Percentiles rank a stretch among this genome's conserved stretches.
phyloP scores from a whole-genome alignment of 2,888 invertebrate species.

The Notodonta dromedarius region DNA sequence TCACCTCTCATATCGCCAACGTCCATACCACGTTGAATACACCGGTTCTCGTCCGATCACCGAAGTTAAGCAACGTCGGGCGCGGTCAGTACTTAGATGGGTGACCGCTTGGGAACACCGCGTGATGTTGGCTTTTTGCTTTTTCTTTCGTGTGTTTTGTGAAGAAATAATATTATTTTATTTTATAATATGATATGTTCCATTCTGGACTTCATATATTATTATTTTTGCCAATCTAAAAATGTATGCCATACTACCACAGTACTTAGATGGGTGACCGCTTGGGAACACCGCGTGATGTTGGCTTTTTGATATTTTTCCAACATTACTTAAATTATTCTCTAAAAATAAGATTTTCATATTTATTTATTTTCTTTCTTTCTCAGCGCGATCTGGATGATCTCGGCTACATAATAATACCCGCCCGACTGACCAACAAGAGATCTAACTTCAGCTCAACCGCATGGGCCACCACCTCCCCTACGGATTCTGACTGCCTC shows the following conservation, averaged over 20 bases:
- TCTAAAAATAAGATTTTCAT: too few species aligned
- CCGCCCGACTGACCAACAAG: conserved; percentile 60
- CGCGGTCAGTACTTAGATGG: conserved; percentile 80
- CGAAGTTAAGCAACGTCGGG: conserved; percentile 80
- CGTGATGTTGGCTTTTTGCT: conserved; percentile 67
- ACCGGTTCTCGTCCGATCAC: conserved; percentile 82
- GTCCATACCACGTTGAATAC: conserved; percentile 72
- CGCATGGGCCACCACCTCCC: conserved; percentile 63
- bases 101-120: conserved; percentile 78
- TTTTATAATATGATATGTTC: too few species aligned
- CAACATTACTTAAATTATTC: too few species aligned
- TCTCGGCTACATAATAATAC: conserved; percentile 72
- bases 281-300: conserved; percentile 72
- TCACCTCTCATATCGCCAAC: conserved; percentile 22
- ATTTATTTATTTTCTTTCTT: conserved; percentile 4
- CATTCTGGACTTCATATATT: too few species aligned
- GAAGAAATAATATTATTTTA: too few species aligned
- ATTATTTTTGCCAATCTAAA: too few species aligned
- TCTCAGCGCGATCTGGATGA: conserved; percentile 66
- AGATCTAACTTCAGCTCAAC: conserved; percentile 59
- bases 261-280: conserved; percentile 82
- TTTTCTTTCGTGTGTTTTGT: conserved; percentile 42
- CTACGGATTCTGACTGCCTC: conserved; percentile 68
- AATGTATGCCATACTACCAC: too few species aligned
- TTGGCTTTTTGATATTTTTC: conserved; percentile 57